Conservation (phyloP, 2,888 invertebrate species). For the Dinocampus coccinellae region DNA sequence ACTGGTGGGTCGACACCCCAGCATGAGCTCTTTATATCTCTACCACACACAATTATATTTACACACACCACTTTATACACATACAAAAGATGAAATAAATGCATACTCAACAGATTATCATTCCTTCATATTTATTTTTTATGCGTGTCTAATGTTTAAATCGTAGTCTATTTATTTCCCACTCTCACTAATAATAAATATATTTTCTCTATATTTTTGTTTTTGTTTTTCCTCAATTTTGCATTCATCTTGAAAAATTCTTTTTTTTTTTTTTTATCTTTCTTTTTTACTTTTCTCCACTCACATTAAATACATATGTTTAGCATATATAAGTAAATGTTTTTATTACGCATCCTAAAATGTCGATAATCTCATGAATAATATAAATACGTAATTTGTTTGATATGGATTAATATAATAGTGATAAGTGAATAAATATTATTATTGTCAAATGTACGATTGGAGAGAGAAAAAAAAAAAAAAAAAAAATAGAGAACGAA, state of each 20-base stretch:
- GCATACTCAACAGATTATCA: background rate
- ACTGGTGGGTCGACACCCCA: conserved; percentile 58
- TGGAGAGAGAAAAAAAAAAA: too few relatives aligned
- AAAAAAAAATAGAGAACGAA: too few relatives aligned
- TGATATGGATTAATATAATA: too few relatives aligned
- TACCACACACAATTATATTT: conserved; percentile 25
- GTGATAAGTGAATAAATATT: too few relatives aligned
- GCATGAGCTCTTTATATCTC: conserved; percentile 52
- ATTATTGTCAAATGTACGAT: too few relatives aligned
- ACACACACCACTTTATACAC: conserved; percentile 18
- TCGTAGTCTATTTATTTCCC: background rate
- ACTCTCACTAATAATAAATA: background rate
- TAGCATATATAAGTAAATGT: too few relatives aligned
- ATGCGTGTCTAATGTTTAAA: background rate
- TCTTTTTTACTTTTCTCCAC: background rate
- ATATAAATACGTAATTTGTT: too few relatives aligned
- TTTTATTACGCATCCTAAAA: too few relatives aligned
- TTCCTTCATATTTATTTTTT: background rate
- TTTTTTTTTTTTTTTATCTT: background rate
- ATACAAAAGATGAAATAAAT: background rate
- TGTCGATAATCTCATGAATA: too few relatives aligned
- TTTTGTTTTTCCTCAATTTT: background rate
- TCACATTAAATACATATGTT: too few relatives aligned
- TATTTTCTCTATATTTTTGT: background rate
- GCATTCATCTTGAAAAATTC: background rate